phyloP scores from a whole-genome alignment of 2,797 vertebrate species.

The Buphagus erythrorhynchus region DNA sequence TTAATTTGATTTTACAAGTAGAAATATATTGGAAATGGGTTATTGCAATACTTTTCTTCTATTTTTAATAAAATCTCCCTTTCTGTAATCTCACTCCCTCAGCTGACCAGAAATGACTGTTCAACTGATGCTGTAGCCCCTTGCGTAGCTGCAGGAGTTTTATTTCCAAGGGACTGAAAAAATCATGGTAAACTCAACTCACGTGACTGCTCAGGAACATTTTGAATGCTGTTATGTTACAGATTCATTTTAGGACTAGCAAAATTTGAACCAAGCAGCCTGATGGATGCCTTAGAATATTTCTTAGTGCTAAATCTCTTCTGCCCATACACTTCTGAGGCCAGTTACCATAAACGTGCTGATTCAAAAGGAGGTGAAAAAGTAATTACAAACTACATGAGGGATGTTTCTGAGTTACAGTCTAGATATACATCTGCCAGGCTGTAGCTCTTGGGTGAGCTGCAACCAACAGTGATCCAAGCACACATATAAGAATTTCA shows the following conservation, averaged over 20 bases:
- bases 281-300: neutral
- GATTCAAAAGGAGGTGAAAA: slow-evolving; percentile 10
- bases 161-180: neutral
- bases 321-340: neutral
- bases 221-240: neutral
- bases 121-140: neutral
- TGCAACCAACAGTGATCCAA: slow-evolving; percentile 49
- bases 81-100: neutral
- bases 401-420: neutral
- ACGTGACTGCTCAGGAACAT: neutral
- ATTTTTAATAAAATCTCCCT: neutral
- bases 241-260: neutral
- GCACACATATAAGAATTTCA: slow-evolving; percentile 53
- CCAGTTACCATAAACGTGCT: neutral
- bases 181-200: neutral
- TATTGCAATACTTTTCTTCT: neutral
- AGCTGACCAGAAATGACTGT: neutral
- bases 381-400: neutral
- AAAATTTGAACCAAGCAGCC: slow-evolving; percentile 1
- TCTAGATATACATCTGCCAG: slow-evolving; percentile 20
- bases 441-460: slow-evolving; percentile 61
- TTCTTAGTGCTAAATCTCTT: neutral
- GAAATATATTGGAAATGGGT: neutral
- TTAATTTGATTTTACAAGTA: neutral
- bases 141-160: neutral